Base-by-base conservation (phyloP, 2,113 vertebrate genomes). In the Heteronetta atricapilla region DNA sequence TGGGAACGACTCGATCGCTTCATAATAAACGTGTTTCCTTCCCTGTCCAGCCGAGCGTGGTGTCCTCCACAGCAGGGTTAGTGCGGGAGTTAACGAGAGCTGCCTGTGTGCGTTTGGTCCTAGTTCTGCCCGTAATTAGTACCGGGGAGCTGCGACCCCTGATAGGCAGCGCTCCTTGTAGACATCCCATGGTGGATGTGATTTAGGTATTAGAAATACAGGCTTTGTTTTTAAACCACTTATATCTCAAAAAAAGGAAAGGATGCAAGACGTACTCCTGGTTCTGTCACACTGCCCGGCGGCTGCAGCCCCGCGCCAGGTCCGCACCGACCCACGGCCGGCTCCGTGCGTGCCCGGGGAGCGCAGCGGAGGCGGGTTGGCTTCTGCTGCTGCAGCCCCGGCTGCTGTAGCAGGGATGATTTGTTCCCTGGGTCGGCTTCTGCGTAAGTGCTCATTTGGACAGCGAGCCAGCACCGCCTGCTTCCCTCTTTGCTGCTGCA, bases 371-470 rank as follows among this genome's bases (percentile, higher is more conserved):
- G 5, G 1, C 1, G 8, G 44, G 38, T 6, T 19, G 13, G 44
- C 52, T 36, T 12, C 58, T 48, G 20, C 82, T 3, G 2, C 11
- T 12, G 2, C 19, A 5, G 1, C 19, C 34, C 26, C 23, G 1
- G 26, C 1, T 5, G 3, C 52, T 13, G 13, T 5, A 4, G 10
- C 1, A 0, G n/a, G 52, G 69, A 10, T 15, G 2, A 12, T 40
- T 6, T 10, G 1, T 8, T n/a, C 5, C 40, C 34, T 1, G 22
- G 25, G 13, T 2, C 6, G 50, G 5, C 6, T 2, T 2, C 26
- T 7, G 5, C 8, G 0, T 31, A 3, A 1, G 75, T 13, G 4
- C 26, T 6, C 4, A 1, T 2, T 3, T 1, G 4, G 67, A 8
- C 25, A 38, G 56, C 6, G 5, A 34, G 55, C 26, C 38, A 1